Percentiles rank a stretch among this genome's conserved stretches.
Conservation (phyloP, 2,888 invertebrate genomes). For the Carterocephalus palaemon region DNA sequence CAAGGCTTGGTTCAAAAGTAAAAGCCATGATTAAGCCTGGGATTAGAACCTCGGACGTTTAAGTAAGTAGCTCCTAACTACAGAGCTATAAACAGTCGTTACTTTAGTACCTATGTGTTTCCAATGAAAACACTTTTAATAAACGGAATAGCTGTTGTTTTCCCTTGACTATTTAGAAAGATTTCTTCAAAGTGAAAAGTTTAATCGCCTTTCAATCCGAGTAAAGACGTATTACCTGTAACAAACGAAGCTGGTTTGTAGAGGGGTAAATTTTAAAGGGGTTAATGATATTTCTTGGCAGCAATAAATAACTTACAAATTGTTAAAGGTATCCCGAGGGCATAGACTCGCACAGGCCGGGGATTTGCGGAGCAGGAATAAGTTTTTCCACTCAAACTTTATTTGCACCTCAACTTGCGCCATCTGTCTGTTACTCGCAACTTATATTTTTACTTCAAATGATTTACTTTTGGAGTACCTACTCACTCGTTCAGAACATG, state of each 20-base stretch:
- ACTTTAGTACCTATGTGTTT: slow-evolving; percentile 46
- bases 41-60: too few species aligned
- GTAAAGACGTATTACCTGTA: slow-evolving; percentile 40
- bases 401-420: slow-evolving; percentile 70
- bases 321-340: slow-evolving; percentile 71
- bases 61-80: too few species aligned
- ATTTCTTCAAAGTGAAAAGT: slow-evolving; percentile 32
- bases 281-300: slow-evolving; percentile 72
- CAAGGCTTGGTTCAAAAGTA: too few species aligned
- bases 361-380: slow-evolving; percentile 60
- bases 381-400: slow-evolving; percentile 77
- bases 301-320: slow-evolving; percentile 77
- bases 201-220: slow-evolving; percentile 36
- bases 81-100: slow-evolving; percentile 59
- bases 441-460: slow-evolving; percentile 74
- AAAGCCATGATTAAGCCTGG: too few species aligned
- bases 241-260: slow-evolving; percentile 46
- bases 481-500: slow-evolving; percentile 68
- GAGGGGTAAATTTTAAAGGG: slow-evolving; percentile 63
- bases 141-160: slow-evolving; percentile 21
- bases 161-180: slow-evolving; percentile 1
- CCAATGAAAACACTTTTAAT: slow-evolving; percentile 30
- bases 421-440: slow-evolving; percentile 50
- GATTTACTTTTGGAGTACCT: slow-evolving; percentile 72
- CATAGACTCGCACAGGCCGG: slow-evolving; percentile 55